Base-by-base conservation (phyloP, 2,888 invertebrate genomes). In the Drosophila imparisetae region DNA sequence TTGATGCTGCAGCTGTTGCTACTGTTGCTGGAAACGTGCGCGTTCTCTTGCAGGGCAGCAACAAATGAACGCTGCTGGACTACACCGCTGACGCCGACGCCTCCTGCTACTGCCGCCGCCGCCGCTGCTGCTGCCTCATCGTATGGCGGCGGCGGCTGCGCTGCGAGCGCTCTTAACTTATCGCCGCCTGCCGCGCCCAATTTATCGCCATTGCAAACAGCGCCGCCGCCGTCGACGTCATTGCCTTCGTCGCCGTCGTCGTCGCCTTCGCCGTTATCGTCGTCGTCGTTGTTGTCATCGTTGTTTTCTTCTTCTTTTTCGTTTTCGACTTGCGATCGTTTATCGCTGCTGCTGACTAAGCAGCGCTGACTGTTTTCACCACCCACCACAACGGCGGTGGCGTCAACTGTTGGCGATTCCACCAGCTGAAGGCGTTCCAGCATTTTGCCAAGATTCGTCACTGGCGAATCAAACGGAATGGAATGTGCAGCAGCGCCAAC, bases 401-500 rank as follows among this genome's bases (percentile, higher is more conserved):
- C 36, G 10, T 42, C 63, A 49, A 62, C 18, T 29, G 69, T n/a
- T 18, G 72, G 27, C 53, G 36, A 30, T 30, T 86, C 90, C 68
- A 91, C 89, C 69, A 91, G 81, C 45, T 83, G 73, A 50, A 92
- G 78, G 72, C 86, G 87, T 78, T 87, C 89, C 60, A 92, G 80
- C 82, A 91, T 83, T 79, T 91, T 92, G 54, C 86, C 84, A n/a
- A 92, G 69, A 53, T 86, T 83, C n/a, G 90, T 81, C 36, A 92
- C 80, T 29, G 93, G 92, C 48, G 93, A 91, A 77, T 92, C 92
- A 40, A 78, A 78, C 32, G 54, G 54, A 36, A 54, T 54, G 54
- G 36, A 54, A 54, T 54, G 54, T 36, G 69, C 76, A 24, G 21
- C 59, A 29, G 48, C 36, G 30, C 32, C 38, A 38, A 15, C 32